Evolutionary conservation across 2,797 vertebrate genomes (phyloP).

Genomic region (Poecilia picta): DNA sequence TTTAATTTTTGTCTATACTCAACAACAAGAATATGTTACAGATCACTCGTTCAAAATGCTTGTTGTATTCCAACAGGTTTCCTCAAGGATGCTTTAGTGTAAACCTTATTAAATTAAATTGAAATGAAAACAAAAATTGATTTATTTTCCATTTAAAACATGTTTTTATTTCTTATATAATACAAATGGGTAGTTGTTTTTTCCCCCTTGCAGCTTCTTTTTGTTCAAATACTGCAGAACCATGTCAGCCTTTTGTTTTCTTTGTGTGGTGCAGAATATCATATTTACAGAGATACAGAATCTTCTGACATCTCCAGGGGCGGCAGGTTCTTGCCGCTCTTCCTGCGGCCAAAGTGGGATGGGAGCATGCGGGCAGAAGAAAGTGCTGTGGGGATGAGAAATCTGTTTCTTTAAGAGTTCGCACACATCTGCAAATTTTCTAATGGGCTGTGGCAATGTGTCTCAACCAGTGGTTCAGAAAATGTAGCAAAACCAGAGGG

Average conservation of each 20-base stretch:
- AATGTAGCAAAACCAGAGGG: constrained; percentile 63
- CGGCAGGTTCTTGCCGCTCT: constrained; percentile 61
- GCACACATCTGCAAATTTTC: constrained; percentile 58
- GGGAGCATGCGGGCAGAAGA: constrained; percentile 61
- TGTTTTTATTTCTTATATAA: not conserved
- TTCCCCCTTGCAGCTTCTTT: constrained; percentile 29
- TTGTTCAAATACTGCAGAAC: constrained; percentile 37
- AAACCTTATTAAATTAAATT: not conserved
- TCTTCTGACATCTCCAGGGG: constrained; percentile 63
- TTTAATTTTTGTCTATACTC: not conserved
- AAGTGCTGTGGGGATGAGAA: constrained; percentile 60
- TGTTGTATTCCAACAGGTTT: not conserved
- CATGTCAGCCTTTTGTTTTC: constrained; percentile 46
- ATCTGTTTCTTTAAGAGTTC: constrained; percentile 60
- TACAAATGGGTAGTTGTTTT: constrained; percentile 31
- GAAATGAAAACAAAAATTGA: not conserved
- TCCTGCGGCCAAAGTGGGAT: constrained; percentile 70
- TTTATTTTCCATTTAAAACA: not conserved
- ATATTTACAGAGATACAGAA: constrained; percentile 62
- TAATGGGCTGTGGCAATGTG: constrained; percentile 63
- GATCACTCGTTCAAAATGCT: not conserved
- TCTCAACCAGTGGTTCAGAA: constrained; percentile 65
- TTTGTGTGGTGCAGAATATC: constrained; percentile 61
- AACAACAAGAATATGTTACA: not conserved
- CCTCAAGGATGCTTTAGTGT: not conserved